Evolutionary conservation across 1,140 invertebrate genomes (phyloP), one percentile per base, ranked within the genome.

Genomic region (Bombus soroeensis): DNA sequence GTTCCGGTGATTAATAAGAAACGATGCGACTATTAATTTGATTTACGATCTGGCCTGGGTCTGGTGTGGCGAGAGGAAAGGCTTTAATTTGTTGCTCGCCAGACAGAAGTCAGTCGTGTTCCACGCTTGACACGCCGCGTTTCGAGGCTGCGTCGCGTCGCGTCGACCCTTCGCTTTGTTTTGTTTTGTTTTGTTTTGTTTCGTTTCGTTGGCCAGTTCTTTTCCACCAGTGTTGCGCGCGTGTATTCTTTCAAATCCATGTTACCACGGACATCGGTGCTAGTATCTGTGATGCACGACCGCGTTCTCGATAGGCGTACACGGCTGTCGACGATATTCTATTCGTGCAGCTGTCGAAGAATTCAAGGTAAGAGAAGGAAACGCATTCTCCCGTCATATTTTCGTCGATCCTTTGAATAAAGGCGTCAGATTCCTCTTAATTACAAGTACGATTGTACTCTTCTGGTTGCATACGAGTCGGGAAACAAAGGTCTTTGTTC

Each of bases 401-500:
- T 77, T 62, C 75, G 53, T 32, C 22, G 73, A 41, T 34, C 41
- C 53, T 37, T 12, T 39, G 53, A 76, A 59, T 18, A 28, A 28
- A 62, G 15, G 53, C 37, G 75, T 22, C 32, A 15, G 75, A 62
- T 41, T 77, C 15, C 57, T 41, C 12, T 59, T 77, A 77, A 77
- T 77, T 77, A 62, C 37, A 13, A 53, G 32, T 77, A 77, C 57
- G 53, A 62, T 39, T 41, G 57, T 62, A 25, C n/a, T 25, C n/a
- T 6, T 13, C 41, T 34, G 9, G 71, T 32, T 41, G 37, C 70
- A 62, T 37, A 70, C 47, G 41, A 62, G 47, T 12, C 22, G 53
- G 2, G 39, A 12, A 85, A 85, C 83, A 84, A 79, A 85, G 83
- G 39, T 80, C 83, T 85, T 85, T 85, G 83, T 85, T 72, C 32